Percentiles rank a stretch among this genome's conserved stretches.
phyloP scores from a whole-genome alignment of 2,888 invertebrate species.

The Cyrtodaria siliqua region DNA sequence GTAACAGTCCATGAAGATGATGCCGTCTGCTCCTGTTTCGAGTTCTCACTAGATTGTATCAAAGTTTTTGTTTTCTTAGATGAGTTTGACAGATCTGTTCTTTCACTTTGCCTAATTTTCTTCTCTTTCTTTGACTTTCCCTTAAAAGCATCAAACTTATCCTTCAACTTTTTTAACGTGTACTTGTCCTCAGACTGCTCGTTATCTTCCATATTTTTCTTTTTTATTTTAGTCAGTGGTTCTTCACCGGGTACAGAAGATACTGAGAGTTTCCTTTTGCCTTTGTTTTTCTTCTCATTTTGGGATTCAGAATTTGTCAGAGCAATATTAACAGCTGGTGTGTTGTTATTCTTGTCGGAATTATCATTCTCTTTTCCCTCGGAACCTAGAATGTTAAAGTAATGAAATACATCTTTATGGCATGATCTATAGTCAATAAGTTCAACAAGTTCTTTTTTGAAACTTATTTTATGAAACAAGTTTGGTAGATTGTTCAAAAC shows the following conservation, averaged over 20 bases:
- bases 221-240: conserved; percentile 40
- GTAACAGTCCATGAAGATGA: conserved; percentile 1
- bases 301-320: not conserved
- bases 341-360: conserved; percentile 26
- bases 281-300: conserved; percentile 5
- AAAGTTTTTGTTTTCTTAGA: conserved; percentile 1
- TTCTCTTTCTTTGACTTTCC: conserved; percentile 4
- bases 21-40: not conserved
- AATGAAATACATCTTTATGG: no score
- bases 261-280: conserved; percentile 29
- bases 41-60: not conserved
- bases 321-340: not conserved
- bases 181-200: conserved; percentile 4
- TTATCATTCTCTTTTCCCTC: conserved; percentile 31
- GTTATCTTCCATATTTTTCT: conserved; percentile 7
- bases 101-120: not conserved
- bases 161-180: conserved; percentile 17
- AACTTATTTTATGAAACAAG: no score
- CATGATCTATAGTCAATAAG: no score
- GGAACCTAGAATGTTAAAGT: conserved; percentile 1
- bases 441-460: no score
- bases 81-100: not conserved
- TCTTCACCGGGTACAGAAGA: conserved; percentile 5
- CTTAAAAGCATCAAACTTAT: conserved; percentile 12
- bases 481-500: no score